Evolutionary conservation across 2,888 invertebrate species (phyloP), one percentile per base, ranked within the genome.

Genomic region (Cynaeus angustus): DNA sequence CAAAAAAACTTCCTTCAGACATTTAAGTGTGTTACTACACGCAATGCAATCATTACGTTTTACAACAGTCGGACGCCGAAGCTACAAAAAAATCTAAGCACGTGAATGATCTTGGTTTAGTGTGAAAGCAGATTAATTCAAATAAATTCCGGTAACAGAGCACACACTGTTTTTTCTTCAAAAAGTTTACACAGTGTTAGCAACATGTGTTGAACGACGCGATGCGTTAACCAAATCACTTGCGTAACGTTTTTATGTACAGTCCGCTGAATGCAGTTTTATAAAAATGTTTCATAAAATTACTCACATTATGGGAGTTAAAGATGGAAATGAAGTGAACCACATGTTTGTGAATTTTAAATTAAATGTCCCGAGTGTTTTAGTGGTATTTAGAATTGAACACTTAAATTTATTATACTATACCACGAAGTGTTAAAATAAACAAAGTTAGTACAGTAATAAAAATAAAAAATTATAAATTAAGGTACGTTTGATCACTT

Each of bases 1-100:
- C n/a, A n/a, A n/a, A 50, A 21, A 50, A 28, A 9, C 28, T 21
- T 50, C 26, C 7, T 26, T 50, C 4, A 21, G 21, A 21, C 21
- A 21, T 4, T 21, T 4, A 1, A 28, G 3, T 28, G 26, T 8
- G 46, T 12, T 43, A 2, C 46, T 46, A 46, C 48, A 50, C 48
- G 48, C 48, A 10, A 50, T 16, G 16, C 10, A 28, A 28, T 50
- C 21, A 10, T 50, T 50, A 48, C 14, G 28, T 28, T 28, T 28
- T 28, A 33, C 33, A 9, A 33, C 33, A n/a, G 7, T 7, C 7
- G 28, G 28, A 28, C 5, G 7, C 28, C 4, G 4, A 28, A 28
- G 21, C 21, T 21, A 33, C 3, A 33, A 33, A 33, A 33, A 33
- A 33, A 33, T 33, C 3, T 2, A 33, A 33, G n/a, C 33, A 33